Base-by-base conservation (phyloP, 2,113 vertebrate species). In the Pygoscelis antarcticus region DNA sequence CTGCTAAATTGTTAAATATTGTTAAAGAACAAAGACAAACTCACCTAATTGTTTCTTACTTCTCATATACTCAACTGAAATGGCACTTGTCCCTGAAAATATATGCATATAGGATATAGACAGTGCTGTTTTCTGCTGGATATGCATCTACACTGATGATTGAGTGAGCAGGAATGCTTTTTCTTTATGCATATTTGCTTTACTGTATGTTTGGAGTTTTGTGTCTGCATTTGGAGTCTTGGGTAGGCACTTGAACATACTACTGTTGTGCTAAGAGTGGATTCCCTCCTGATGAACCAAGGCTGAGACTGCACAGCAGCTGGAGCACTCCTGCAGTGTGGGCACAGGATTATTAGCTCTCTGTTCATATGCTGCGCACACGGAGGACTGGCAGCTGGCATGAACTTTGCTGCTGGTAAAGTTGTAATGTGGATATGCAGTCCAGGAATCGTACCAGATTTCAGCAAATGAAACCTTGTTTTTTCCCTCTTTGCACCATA, bases 21-120 rank as follows among this genome's bases (percentile, higher is more conserved):
- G 17, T 84, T 66, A 54, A 78, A 61, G 52, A 87, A 68, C 47
- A 46, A 54, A 65, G n/a, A 25, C 26, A 85, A 70, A 32, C 51
- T 61, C 30, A 44, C 44, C 23, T 82, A 47, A 34, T 85, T 51
- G 11, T 78, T 46, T 81, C 36, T 83, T 68, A 54, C 44, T 68
- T 81, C 36, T n/a, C 8, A 12, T 22, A 46, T 34, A 27, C 36
- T 65, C 54, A 65, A 58, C 30, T 29, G 47, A 65, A 36, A 62
- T 89, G 95, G 97, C 98, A 98, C 81, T 97, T 98, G 80, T 98
- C 98, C 89, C 97, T 98, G 83, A 97, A 98, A 90, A 98, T 98
- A 80, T 94, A 97, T 81, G 98, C 98, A 78, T 98, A 77, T 44
- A 97, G 97, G 69, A 96, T 98, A 91, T 96, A 98, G 57, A 97